A percentile compares a stretch with the other conserved stretches of the same genome.
These are phyloP conservation scores for Melieria crassipennis DNA, from an alignment of 2,888 invertebrate genomes.

Conservation along the genomic window DNA sequence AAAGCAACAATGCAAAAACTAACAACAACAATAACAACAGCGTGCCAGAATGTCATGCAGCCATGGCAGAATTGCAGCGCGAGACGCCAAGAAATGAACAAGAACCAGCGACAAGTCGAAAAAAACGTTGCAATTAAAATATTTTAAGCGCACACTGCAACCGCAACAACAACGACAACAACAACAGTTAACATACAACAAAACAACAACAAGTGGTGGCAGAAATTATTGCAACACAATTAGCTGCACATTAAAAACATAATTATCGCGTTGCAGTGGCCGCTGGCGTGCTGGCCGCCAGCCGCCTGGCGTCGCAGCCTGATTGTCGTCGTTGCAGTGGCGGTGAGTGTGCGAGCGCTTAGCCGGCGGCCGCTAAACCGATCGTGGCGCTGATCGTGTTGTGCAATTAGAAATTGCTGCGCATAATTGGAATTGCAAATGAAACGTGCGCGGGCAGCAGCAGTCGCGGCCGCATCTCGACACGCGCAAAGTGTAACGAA, in stretches of 20 bases:
- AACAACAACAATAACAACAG: conserved; percentile 32
- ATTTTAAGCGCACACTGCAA: conserved; percentile 49
- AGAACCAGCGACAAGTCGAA: conserved; percentile 40
- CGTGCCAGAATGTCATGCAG: conserved; percentile 14
- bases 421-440: conserved; percentile 61
- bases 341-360: conserved; percentile 7
- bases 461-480: conserved; percentile 8
- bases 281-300: conserved; percentile 11
- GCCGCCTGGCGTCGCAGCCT: conserved; percentile 13
- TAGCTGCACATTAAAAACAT: conserved; percentile 62
- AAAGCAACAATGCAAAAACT: conserved; percentile 30
- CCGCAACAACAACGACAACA: conserved; percentile 21
- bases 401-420: conserved; percentile 57
- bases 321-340: background rate
- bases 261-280: conserved; percentile 54
- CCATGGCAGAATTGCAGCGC: conserved; percentile 37
- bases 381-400: conserved; percentile 51
- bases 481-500: conserved; percentile 15
- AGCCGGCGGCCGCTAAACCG: conserved; percentile 12
- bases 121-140: conserved; percentile 57
- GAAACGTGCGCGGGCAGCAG: conserved; percentile 42
- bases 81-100: conserved; percentile 38
- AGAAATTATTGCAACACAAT: conserved; percentile 57
- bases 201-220: conserved; percentile 20
- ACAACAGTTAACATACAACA: conserved; percentile 7